Percentiles rank a stretch among this genome's conserved stretches.
These are phyloP conservation scores for Lydus trimaculatus DNA, from an alignment of 2,888 invertebrate species.

Conservation along the genomic window DNA sequence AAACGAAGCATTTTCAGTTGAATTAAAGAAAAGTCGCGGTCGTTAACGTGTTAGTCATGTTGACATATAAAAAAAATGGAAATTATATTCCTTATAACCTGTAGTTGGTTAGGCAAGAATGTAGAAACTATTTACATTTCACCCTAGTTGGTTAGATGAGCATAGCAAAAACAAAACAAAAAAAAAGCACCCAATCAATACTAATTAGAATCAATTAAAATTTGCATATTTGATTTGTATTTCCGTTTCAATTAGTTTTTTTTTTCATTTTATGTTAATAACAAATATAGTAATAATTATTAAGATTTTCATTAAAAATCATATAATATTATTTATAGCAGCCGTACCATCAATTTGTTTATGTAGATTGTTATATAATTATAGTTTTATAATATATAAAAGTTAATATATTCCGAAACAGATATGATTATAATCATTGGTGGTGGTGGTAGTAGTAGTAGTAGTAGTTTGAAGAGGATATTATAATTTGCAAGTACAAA, in stretches of 20 bases:
- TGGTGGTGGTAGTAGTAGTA: too few relatives aligned
- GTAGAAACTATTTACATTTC: neutral
- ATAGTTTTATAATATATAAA: neutral
- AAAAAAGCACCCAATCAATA: conserved; percentile 6
- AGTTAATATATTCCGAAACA: conserved; percentile 11
- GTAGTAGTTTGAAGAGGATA: conserved; percentile 18
- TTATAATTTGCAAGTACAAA: conserved; percentile 29
- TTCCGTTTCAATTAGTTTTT: conserved; percentile 12
- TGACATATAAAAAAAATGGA: too few relatives aligned
- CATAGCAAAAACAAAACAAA: too few relatives aligned
- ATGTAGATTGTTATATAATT: conserved; percentile 21
- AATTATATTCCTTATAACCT: too few relatives aligned
- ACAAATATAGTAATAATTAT: neutral
- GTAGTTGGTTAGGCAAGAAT: too few relatives aligned
- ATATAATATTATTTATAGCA: neutral
- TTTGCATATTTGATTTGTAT: conserved; percentile 29
- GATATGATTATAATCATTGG: conserved; percentile 14
- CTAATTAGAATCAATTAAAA: conserved; percentile 29
- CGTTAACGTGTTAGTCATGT: too few relatives aligned
- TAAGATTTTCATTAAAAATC: neutral
- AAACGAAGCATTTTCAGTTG: too few relatives aligned
- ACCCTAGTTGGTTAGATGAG: neutral
- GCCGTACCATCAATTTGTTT: conserved; percentile 23
- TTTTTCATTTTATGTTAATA: neutral
- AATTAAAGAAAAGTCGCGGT: too few relatives aligned